phyloP scores from a whole-genome alignment of 23 tunicate genomes.

The Oikopleura vanhoeffeni region DNA sequence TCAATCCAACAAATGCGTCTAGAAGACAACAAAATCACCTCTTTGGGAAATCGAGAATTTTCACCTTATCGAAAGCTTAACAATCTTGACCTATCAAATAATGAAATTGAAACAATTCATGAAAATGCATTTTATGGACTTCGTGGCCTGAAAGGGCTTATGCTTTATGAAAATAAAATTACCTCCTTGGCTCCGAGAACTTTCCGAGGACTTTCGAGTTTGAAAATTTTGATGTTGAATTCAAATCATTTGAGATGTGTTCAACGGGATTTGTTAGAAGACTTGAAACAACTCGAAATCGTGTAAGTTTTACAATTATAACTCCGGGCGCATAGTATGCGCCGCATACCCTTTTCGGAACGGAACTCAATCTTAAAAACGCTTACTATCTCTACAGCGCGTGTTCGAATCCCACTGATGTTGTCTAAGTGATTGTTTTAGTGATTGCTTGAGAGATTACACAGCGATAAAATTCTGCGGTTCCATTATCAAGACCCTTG shows the following conservation, averaged over 20 bases:
- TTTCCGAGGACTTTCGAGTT: background rate
- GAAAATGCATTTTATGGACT: conserved; percentile 3
- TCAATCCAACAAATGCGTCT: background rate
- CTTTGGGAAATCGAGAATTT: background rate
- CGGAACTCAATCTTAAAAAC: too few species aligned
- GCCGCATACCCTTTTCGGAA: too few species aligned
- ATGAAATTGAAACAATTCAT: background rate
- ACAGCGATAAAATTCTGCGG: too few species aligned
- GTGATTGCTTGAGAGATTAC: too few species aligned
- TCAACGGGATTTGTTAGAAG: background rate
- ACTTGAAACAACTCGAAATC: background rate
- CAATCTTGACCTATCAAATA: background rate
- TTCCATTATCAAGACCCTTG: too few species aligned
- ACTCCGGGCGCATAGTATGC: too few species aligned
- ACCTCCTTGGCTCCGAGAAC: background rate
- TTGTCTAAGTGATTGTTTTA: too few species aligned
- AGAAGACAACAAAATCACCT: background rate
- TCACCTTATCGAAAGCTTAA: background rate
- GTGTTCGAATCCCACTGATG: too few species aligned
- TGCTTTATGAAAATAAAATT: background rate
- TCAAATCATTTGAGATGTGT: background rate
- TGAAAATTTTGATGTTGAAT: background rate
- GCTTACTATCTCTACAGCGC: too few species aligned
- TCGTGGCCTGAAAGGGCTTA: background rate
- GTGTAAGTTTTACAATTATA: too few species aligned